Percentiles rank a stretch among this genome's conserved stretches.
These are phyloP conservation scores for Camarhynchus parvulus DNA, from an alignment of 2,113 vertebrate genomes.

Conservation along the genomic window DNA sequence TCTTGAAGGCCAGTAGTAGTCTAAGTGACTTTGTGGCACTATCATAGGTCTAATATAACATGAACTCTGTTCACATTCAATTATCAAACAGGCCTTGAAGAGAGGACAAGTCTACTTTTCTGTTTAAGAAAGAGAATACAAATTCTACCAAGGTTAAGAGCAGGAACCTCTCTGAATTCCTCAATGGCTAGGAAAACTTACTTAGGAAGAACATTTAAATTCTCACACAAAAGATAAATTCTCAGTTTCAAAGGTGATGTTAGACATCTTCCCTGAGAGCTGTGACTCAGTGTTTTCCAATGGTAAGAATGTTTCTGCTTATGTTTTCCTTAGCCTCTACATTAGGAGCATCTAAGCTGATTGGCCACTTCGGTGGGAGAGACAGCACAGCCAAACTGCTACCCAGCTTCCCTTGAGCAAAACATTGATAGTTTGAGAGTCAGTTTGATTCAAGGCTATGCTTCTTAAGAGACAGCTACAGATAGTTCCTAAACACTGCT, in stretches of 20 bases:
- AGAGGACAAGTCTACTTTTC: neutral
- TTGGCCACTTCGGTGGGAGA: rapidly evolving
- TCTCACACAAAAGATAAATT: neutral
- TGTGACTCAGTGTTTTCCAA: neutral
- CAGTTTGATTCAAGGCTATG: neutral
- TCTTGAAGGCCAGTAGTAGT: neutral
- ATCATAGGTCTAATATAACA: neutral
- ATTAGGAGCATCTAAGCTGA: neutral
- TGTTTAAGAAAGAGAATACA: neutral
- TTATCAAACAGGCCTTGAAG: neutral
- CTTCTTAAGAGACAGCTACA: neutral
- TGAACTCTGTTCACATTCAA: neutral
- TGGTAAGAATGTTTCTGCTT: neutral
- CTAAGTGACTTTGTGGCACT: neutral
- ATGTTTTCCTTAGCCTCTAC: neutral
- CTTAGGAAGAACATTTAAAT: neutral
- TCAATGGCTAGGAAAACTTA: neutral
- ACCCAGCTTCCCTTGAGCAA: neutral
- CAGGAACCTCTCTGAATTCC: neutral
- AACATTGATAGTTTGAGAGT: neutral
- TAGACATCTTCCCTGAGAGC: neutral
- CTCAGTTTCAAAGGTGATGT: neutral
- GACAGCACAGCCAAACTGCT: neutral
- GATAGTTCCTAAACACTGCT: neutral
- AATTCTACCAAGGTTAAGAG: neutral